Conservation (phyloP, 2,888 invertebrate genomes). For the Scaptomyza flava region DNA sequence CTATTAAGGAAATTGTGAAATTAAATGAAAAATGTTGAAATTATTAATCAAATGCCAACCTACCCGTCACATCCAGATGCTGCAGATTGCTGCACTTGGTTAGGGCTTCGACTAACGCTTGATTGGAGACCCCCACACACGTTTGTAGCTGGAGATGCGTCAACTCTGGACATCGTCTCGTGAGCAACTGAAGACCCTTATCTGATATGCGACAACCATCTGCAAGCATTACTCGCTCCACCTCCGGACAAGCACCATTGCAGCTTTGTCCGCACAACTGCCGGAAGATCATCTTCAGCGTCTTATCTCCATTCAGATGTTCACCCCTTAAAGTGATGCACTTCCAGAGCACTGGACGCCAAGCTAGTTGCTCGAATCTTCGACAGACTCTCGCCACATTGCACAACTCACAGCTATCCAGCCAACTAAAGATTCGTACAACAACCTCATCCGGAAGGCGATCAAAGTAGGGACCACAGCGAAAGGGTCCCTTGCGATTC, state of each 20-base stretch:
- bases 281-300: slow-evolving; percentile 87
- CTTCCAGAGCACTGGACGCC: slow-evolving; percentile 92
- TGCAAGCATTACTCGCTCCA: slow-evolving; percentile 88
- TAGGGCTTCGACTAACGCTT: slow-evolving; percentile 91
- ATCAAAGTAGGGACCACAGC: slow-evolving; percentile 86
- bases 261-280: slow-evolving; percentile 88
- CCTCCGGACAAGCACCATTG: slow-evolving; percentile 88
- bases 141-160: slow-evolving; percentile 92
- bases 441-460: slow-evolving; percentile 88
- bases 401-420: slow-evolving; percentile 90
- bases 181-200: slow-evolving; percentile 90
- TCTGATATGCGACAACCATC: slow-evolving; percentile 91
- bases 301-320: slow-evolving; percentile 87
- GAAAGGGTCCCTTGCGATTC: slow-evolving; percentile 83
- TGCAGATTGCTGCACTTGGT: slow-evolving; percentile 92
- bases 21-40: neutral
- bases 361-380: slow-evolving; percentile 90
- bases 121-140: slow-evolving; percentile 90
- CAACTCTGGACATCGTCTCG: slow-evolving; percentile 92
- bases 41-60: slow-evolving; percentile 49
- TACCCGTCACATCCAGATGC: slow-evolving; percentile 94
- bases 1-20: slow-evolving; percentile 78
- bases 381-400: slow-evolving; percentile 90
- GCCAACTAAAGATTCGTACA: slow-evolving; percentile 89
- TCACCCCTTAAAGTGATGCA: slow-evolving; percentile 87